phyloP scores from a whole-genome alignment of 2,113 vertebrate genomes.

The Podarcis muralis region DNA sequence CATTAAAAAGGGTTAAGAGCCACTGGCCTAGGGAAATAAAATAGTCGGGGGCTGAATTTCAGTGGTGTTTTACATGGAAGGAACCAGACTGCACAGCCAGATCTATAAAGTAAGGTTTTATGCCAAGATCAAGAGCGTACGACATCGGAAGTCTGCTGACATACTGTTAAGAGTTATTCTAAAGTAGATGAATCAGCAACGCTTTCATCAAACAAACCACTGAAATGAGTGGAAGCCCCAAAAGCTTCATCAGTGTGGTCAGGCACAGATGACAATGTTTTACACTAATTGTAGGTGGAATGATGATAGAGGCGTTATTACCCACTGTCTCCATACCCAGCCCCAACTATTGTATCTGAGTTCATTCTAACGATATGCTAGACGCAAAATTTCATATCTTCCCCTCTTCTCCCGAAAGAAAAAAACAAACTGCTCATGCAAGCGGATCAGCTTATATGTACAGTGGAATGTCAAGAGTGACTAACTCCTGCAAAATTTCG shows the following conservation, averaged over 20 bases:
- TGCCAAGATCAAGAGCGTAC: constrained; percentile 23
- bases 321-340: neutral
- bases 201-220: neutral
- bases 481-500: neutral
- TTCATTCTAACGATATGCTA: neutral
- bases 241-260: neutral
- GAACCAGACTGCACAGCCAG: neutral
- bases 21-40: neutral
- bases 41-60: neutral
- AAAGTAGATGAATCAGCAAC: neutral
- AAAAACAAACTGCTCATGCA: neutral
- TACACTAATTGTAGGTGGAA: neutral
- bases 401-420: neutral
- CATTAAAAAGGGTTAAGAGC: no score
- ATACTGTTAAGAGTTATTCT: neutral
- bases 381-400: neutral
- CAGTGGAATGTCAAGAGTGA: neutral
- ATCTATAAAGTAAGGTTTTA: neutral
- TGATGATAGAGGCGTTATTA: neutral
- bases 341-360: neutral
- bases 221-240: neutral
- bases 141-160: constrained; percentile 1
- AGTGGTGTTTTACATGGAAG: neutral
- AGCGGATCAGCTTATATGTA: neutral
- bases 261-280: neutral